Evolutionary conservation across 2,113 vertebrate genomes (phyloP).

Genomic region (Zosterops borbonicus): DNA sequence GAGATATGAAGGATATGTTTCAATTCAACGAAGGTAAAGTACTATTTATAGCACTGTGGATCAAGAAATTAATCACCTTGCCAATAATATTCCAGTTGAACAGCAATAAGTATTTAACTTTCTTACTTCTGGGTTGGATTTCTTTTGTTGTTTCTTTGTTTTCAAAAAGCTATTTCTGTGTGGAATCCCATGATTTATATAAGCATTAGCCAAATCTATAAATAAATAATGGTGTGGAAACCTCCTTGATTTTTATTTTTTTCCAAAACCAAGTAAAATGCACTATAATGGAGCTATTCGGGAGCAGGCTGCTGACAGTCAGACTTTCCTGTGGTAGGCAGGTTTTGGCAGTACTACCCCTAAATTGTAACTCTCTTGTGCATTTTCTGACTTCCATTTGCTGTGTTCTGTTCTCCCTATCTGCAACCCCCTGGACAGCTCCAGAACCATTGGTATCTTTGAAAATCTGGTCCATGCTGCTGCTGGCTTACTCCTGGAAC

Average conservation of each 20-base stretch:
- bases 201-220: neutral
- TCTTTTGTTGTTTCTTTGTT: neutral
- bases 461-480: neutral
- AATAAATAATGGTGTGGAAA: neutral
- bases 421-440: neutral
- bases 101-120: neutral
- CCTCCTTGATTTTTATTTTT: neutral
- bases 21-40: neutral
- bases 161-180: neutral
- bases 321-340: neutral
- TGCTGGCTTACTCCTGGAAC: neutral
- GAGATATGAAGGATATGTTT: constrained; percentile 29
- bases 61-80: constrained; percentile 39
- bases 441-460: neutral
- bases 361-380: neutral
- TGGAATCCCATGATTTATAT: neutral
- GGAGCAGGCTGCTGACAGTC: neutral
- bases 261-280: neutral
- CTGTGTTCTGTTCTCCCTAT: neutral
- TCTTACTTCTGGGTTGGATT: neutral
- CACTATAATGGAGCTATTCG: neutral
- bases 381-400: neutral
- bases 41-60: constrained; percentile 12
- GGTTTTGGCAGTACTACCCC: neutral
- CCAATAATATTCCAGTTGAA: neutral